Conservation (phyloP, 2,888 invertebrate species). For the Copidosoma aretas region DNA sequence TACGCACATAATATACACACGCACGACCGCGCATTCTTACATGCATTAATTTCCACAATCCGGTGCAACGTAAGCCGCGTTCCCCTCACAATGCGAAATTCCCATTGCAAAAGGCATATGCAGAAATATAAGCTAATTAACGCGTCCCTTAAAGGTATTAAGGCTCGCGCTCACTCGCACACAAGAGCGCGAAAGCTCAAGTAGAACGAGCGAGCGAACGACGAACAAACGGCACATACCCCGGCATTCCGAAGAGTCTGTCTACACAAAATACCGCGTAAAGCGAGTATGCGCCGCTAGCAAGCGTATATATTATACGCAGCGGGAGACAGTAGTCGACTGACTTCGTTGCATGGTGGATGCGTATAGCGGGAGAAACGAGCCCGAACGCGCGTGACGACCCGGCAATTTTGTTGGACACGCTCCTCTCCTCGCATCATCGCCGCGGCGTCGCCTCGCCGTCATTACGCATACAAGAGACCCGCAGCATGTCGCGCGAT, state of each 20-base stretch:
- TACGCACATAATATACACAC: too few relatives aligned
- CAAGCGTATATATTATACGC: background rate
- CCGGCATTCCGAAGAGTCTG: background rate
- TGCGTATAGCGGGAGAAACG: conserved; percentile 1
- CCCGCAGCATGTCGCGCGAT: conserved; percentile 46
- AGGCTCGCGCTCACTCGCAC: too few relatives aligned
- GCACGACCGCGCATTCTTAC: background rate
- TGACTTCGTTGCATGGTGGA: conserved; percentile 20
- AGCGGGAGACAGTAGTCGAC: conserved; percentile 30
- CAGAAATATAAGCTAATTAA: too few relatives aligned
- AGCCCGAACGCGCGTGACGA: conserved; percentile 42
- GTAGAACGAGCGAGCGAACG: background rate
- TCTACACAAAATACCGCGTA: background rate
- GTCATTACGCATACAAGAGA: conserved; percentile 51
- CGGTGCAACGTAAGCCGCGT: background rate
- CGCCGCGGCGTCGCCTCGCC: too few relatives aligned
- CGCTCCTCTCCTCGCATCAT: conserved; percentile 27
- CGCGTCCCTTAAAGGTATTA: too few relatives aligned
- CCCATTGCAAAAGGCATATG: background rate
- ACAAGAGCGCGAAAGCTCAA: conserved; percentile 12
- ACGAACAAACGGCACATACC: background rate
- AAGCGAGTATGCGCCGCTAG: background rate
- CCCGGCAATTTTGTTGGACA: conserved; percentile 53
- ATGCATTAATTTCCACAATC: conserved; percentile 14
- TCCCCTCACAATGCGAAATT: background rate